Conservation (phyloP, 2,797 vertebrate genomes). For the Sebastolobus altivelis region DNA sequence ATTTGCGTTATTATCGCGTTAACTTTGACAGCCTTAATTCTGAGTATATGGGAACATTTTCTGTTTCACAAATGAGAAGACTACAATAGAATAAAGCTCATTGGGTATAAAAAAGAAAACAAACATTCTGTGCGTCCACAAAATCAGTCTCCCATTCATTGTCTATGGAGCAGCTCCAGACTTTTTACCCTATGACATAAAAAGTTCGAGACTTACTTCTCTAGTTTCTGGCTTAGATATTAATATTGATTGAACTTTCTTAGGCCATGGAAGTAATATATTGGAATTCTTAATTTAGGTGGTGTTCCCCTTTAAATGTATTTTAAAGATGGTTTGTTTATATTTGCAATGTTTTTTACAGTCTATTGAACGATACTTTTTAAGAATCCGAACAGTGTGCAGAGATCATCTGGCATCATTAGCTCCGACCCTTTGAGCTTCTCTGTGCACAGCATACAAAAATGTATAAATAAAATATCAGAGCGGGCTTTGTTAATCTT, state of each 20-base stretch:
- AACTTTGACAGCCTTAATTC: too few relatives aligned
- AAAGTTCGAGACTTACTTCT: too few relatives aligned
- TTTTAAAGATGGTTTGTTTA: constrained; percentile 20
- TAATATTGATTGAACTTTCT: background rate
- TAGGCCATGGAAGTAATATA: background rate
- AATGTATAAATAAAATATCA: constrained; percentile 60
- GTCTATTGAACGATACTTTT: background rate
- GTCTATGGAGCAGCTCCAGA: too few relatives aligned
- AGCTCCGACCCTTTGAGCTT: constrained; percentile 25
- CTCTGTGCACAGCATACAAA: background rate
- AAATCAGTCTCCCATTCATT: too few relatives aligned
- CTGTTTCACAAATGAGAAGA: too few relatives aligned
- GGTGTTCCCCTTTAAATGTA: background rate
- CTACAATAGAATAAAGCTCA: too few relatives aligned
- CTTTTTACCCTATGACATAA: too few relatives aligned
- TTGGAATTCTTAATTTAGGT: background rate
- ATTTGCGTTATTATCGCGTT: too few relatives aligned
- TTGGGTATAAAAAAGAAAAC: too few relatives aligned
- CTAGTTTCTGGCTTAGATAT: too few relatives aligned
- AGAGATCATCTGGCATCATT: constrained; percentile 31
- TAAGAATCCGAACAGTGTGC: constrained; percentile 11
- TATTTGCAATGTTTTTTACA: background rate
- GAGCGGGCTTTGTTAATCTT: constrained; percentile 24
- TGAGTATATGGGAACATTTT: too few relatives aligned
- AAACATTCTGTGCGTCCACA: too few relatives aligned